Percentiles rank a stretch among this genome's conserved stretches.
Evolutionary conservation across 2,113 vertebrate species (phyloP).

Genomic region (Sinocyclocheilus grahami): DNA sequence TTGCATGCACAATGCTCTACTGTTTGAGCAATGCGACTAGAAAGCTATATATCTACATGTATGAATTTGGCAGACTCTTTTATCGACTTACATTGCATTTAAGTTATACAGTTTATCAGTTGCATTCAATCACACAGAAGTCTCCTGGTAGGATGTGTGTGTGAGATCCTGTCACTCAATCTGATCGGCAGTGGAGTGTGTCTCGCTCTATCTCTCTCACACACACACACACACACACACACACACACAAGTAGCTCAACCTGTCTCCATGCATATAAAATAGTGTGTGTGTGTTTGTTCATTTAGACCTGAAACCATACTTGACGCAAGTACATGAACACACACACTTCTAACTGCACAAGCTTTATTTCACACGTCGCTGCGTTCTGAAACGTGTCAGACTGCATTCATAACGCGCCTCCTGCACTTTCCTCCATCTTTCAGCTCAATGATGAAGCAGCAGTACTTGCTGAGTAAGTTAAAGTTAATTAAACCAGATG

Average conservation of each 20-base stretch:
- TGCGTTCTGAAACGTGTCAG: neutral
- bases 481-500: neutral
- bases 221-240: constrained; percentile 41
- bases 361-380: neutral
- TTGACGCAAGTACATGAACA: neutral
- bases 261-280: constrained; percentile 29
- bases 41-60: neutral
- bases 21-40: neutral
- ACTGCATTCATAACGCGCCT: neutral
- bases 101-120: too few relatives aligned
- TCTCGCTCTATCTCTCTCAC: too few relatives aligned
- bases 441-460: neutral
- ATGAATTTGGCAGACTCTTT: too few relatives aligned
- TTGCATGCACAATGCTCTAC: too few relatives aligned
- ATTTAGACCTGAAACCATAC: neutral
- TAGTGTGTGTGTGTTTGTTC: neutral
- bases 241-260: constrained; percentile 32
- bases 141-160: too few relatives aligned
- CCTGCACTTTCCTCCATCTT: neutral
- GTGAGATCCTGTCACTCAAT: too few relatives aligned
- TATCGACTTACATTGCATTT: too few relatives aligned
- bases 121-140: too few relatives aligned
- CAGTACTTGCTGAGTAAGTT: neutral
- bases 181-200: too few relatives aligned
- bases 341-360: constrained; percentile 17